Percentiles rank a stretch among this genome's conserved stretches.
phyloP scores from a whole-genome alignment of 2,888 invertebrate species.

The Nomada ruficornis region DNA sequence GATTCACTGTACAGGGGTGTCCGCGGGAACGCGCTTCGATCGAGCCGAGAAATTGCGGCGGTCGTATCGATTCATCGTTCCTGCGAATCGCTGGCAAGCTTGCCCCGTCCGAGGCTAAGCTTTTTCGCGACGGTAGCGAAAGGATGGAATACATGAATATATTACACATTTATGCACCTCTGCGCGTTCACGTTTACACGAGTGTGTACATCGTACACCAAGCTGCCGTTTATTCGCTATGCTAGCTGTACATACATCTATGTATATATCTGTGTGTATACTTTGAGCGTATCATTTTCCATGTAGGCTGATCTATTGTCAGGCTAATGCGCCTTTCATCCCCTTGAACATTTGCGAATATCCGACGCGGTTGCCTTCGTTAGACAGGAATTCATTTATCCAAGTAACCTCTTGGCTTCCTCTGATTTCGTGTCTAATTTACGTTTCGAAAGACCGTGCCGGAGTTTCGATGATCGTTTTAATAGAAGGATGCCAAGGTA shows the following conservation, averaged over 20 bases:
- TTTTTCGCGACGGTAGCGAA: slow-evolving; percentile 18
- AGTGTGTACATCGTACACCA: slow-evolving; percentile 23
- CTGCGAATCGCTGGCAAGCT: neutral
- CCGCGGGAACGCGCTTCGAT: neutral
- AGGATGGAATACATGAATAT: slow-evolving; percentile 52
- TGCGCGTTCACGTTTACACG: slow-evolving; percentile 17
- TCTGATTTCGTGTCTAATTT: too few relatives aligned
- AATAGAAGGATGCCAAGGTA: slow-evolving; percentile 9
- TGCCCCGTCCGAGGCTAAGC: neutral
- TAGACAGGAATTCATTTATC: neutral
- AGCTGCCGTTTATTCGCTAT: slow-evolving; percentile 35
- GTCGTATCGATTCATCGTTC: slow-evolving; percentile 1
- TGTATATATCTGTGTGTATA: slow-evolving; percentile 61
- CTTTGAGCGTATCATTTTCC: slow-evolving; percentile 76
- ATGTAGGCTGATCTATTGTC: slow-evolving; percentile 61
- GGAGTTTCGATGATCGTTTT: neutral
- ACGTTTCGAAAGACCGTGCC: too few relatives aligned
- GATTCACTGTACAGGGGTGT: slow-evolving; percentile 10
- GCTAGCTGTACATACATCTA: too few relatives aligned
- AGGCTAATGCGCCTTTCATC: slow-evolving; percentile 45
- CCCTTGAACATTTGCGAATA: slow-evolving; percentile 4
- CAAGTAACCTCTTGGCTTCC: neutral
- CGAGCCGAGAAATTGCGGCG: neutral
- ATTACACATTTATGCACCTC: slow-evolving; percentile 49
- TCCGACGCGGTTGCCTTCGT: slow-evolving; percentile 2